phyloP scores from a whole-genome alignment of 2,113 vertebrate genomes.

The Chrysochloris asiatica region DNA sequence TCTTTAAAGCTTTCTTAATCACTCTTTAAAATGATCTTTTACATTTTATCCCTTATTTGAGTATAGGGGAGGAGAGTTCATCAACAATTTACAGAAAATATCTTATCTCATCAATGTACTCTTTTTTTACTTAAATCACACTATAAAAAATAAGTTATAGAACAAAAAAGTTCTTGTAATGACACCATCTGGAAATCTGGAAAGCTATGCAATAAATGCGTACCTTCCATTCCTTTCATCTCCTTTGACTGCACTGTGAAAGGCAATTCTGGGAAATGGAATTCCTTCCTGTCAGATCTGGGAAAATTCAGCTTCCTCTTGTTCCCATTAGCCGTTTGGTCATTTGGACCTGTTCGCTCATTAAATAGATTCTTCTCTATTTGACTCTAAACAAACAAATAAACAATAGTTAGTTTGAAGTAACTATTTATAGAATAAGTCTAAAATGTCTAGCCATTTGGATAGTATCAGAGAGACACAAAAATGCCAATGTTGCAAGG shows the following conservation, averaged over 20 bases:
- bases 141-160: constrained; percentile 10
- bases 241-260: constrained; percentile 78
- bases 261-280: constrained; percentile 81
- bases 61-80: neutral
- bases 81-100: neutral
- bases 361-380: constrained; percentile 67
- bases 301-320: constrained; percentile 80
- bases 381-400: constrained; percentile 74
- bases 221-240: constrained; percentile 80
- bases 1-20: neutral
- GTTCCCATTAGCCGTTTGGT: constrained; percentile 71
- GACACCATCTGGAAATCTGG: neutral
- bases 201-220: neutral
- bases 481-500: neutral
- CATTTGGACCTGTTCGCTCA: constrained; percentile 71
- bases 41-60: neutral
- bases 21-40: constrained; percentile 44
- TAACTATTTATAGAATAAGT: constrained; percentile 27
- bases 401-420: constrained; percentile 51
- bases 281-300: constrained; percentile 77
- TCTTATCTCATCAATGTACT: constrained; percentile 38
- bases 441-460: constrained; percentile 10
- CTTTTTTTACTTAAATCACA: constrained; percentile 23
- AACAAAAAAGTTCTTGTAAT: neutral
- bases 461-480: neutral